phyloP scores from a whole-genome alignment of 2,888 invertebrate species.

The Pandemis corylana region DNA sequence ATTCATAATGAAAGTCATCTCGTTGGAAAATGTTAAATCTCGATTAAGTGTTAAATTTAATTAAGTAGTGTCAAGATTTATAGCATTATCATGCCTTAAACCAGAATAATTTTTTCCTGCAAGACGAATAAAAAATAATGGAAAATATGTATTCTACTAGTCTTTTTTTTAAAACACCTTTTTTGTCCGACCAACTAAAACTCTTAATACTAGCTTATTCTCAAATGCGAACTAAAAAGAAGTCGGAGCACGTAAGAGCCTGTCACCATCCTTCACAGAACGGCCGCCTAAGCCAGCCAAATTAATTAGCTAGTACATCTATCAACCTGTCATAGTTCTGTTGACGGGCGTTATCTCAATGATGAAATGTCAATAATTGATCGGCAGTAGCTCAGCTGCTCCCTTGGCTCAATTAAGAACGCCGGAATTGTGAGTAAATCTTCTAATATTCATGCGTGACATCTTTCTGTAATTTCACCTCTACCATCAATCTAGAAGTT shows the following conservation, averaged over 20 bases:
- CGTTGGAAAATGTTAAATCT: no score
- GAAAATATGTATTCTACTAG: no score
- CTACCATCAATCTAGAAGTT: neutral
- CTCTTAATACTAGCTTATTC: constrained; percentile 5
- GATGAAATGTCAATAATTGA: constrained; percentile 39
- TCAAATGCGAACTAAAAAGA: constrained; percentile 41
- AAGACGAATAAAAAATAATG: no score
- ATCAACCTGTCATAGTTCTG: constrained; percentile 36
- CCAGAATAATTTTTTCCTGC: no score
- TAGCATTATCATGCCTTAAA: no score
- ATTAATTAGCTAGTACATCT: constrained; percentile 38
- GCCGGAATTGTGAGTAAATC: constrained; percentile 17
- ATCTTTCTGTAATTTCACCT: neutral
- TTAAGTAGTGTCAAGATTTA: no score
- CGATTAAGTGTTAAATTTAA: no score
- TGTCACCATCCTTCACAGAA: constrained; percentile 41
- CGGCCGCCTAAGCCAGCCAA: constrained; percentile 27
- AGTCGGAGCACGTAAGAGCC: constrained; percentile 44
- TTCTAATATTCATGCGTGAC: constrained; percentile 8
- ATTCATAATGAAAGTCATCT: no score
- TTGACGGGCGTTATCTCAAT: constrained; percentile 39
- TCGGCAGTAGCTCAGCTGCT: constrained; percentile 21
- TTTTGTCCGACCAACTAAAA: neutral
- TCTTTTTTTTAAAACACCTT: neutral
- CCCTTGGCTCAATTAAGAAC: constrained; percentile 18